Conservation (phyloP, 2,797 vertebrate species). For the Catamblyrhynchus diadema region DNA sequence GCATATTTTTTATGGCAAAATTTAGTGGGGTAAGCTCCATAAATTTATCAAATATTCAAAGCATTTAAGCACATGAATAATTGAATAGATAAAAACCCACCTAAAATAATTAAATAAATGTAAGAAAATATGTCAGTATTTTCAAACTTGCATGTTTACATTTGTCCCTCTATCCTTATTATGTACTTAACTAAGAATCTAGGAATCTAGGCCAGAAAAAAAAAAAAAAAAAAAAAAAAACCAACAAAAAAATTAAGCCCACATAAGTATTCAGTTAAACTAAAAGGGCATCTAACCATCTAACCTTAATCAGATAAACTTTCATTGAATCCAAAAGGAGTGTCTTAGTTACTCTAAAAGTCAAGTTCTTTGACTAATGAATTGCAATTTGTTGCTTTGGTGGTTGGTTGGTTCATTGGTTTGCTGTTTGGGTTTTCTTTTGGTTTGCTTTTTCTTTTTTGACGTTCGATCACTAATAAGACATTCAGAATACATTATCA, state of each 20-base stretch:
- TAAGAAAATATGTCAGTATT: background rate
- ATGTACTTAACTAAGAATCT: background rate
- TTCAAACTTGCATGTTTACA: background rate
- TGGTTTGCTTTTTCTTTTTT: background rate
- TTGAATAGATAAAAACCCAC: background rate
- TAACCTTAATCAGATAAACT: background rate
- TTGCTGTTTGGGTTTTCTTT: background rate
- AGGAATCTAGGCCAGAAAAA: background rate
- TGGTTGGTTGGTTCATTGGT: background rate
- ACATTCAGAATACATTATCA: background rate
- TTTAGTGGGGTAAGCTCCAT: background rate
- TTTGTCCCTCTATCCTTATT: background rate
- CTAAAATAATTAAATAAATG: background rate
- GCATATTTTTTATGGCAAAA: background rate
- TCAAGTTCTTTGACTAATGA: background rate
- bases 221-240: background rate
- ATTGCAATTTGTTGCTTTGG: background rate
- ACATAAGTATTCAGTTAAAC: background rate
- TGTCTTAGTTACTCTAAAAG: background rate
- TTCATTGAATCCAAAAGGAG: background rate
- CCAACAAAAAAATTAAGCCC: background rate
- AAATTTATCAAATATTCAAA: background rate
- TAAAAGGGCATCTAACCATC: background rate
- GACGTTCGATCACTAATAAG: background rate
- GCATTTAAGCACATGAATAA: background rate